phyloP scores from a whole-genome alignment of 2,797 vertebrate genomes.

The Acanthopagrus latus region DNA sequence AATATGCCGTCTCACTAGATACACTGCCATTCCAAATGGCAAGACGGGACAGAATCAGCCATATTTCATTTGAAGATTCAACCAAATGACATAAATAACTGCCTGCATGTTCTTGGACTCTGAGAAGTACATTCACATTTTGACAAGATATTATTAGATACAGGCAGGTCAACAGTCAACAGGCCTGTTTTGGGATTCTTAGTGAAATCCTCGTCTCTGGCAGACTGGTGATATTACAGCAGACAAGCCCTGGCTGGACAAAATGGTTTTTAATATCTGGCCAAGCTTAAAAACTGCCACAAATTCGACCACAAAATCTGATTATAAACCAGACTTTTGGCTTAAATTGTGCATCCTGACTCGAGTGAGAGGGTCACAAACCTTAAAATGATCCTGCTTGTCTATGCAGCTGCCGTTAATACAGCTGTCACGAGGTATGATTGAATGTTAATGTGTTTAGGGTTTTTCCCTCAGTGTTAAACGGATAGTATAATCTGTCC shows the following conservation, averaged over 20 bases:
- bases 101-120: conserved; percentile 6
- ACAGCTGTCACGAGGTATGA: conserved; percentile 2
- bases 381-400: conserved; percentile 12
- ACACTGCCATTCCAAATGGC: neutral
- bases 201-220: conserved; percentile 51
- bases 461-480: conserved; percentile 2
- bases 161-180: conserved; percentile 21
- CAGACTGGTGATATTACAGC: conserved; percentile 10
- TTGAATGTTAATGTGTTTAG: conserved; percentile 15
- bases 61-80: neutral
- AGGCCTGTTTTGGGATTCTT: conserved; percentile 6
- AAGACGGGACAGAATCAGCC: neutral
- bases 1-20: neutral
- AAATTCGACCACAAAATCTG: conserved; percentile 55
- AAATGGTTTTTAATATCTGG: conserved; percentile 1
- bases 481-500: conserved; percentile 39
- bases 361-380: neutral
- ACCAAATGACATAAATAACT: neutral
- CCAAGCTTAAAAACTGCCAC: conserved; percentile 36
- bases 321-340: conserved; percentile 41
- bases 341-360: conserved; percentile 11
- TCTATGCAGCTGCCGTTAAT: conserved; percentile 11
- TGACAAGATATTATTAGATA: conserved; percentile 47
- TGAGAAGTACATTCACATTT: neutral
- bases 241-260: conserved; percentile 6